Evolutionary conservation across 2,113 vertebrate species (phyloP).

Genomic region (Stomatorhinus ivindoensis): DNA sequence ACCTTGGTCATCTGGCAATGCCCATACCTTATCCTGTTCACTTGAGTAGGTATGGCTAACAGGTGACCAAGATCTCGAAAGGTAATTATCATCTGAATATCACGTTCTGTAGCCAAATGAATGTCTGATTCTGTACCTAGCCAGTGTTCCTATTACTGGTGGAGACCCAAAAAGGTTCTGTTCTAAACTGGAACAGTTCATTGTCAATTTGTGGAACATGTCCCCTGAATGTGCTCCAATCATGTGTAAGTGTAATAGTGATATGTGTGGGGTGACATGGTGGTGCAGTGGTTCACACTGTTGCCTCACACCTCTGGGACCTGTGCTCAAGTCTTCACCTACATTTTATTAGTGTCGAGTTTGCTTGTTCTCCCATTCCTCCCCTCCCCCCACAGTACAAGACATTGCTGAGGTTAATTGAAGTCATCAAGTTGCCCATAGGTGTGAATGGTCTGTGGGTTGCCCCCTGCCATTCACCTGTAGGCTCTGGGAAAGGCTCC

Average conservation of each 20-base stretch:
- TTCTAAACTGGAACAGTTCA: neutral
- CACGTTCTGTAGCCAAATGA: neutral
- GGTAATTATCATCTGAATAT: neutral
- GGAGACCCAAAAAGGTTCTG: neutral
- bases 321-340: too few relatives aligned
- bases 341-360: too few relatives aligned
- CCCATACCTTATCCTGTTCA: neutral
- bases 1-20: neutral
- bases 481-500: too few relatives aligned
- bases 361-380: too few relatives aligned
- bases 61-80: neutral
- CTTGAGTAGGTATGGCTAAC: neutral
- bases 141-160: neutral
- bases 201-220: neutral
- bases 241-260: neutral
- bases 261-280: too few relatives aligned
- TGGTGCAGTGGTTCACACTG: too few relatives aligned
- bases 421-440: too few relatives aligned
- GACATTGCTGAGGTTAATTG: too few relatives aligned
- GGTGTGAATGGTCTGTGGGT: too few relatives aligned
- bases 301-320: fast-evolving
- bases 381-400: too few relatives aligned
- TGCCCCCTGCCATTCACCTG: too few relatives aligned
- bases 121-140: neutral
- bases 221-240: neutral